Evolutionary conservation across 2,113 vertebrate species (phyloP).

Genomic region (Upupa epops): DNA sequence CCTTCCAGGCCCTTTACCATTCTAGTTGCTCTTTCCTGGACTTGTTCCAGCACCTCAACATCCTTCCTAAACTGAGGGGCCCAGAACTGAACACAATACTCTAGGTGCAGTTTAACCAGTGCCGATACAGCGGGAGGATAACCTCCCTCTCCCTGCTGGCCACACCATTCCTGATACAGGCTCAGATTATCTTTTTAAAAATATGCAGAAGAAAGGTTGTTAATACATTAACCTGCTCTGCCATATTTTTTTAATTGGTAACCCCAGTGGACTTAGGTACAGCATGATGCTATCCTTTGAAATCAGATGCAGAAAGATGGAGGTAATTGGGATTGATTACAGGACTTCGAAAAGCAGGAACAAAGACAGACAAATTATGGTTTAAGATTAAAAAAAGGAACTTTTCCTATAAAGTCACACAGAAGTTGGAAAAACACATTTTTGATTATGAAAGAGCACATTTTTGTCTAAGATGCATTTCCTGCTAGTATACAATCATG

Average conservation of each 20-base stretch:
- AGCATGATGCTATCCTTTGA: not conserved
- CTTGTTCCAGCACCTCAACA: too few relatives aligned
- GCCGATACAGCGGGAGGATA: too few relatives aligned
- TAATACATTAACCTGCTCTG: not conserved
- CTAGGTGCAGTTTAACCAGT: too few relatives aligned
- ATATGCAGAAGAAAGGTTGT: slow-evolving; percentile 26
- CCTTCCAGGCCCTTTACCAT: too few relatives aligned
- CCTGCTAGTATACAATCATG: not conserved
- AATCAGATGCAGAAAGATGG: not conserved
- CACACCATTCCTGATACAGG: too few relatives aligned
- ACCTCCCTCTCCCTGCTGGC: too few relatives aligned
- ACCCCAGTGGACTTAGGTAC: not conserved
- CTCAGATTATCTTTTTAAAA: slow-evolving; percentile 12
- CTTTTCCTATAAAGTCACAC: not conserved
- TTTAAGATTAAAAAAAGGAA: not conserved
- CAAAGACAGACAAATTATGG: slow-evolving; percentile 8
- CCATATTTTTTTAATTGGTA: slow-evolving; percentile 40
- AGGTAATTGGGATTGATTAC: slow-evolving; percentile 45
- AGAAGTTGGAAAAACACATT: not conserved
- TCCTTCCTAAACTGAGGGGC: too few relatives aligned
- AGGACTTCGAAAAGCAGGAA: slow-evolving; percentile 2
- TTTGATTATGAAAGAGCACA: not conserved
- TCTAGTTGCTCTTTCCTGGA: too few relatives aligned
- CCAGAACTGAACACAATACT: too few relatives aligned
- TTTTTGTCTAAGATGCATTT: slow-evolving; percentile 2